Base-by-base conservation (phyloP, 2,113 vertebrate species). In the Nansenia antarctica region DNA sequence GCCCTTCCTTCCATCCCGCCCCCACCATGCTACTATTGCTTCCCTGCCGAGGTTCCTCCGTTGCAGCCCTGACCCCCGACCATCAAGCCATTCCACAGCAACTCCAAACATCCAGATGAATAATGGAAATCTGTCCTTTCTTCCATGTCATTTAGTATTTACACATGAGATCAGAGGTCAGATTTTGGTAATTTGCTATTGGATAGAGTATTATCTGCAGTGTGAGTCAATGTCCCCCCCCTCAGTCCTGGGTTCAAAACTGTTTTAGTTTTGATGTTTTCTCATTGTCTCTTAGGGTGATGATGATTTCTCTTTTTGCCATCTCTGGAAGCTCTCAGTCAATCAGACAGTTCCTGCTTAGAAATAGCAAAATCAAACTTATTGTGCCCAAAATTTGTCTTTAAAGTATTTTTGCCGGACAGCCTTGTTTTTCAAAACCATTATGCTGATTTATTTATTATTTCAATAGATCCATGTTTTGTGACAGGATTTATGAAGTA, bases 41-140 rank as follows among this genome's bases (percentile, higher is more conserved):
- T 26, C 24, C 63, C 54, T 70, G 69, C 73, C 76, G 73, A 70
- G 53, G 62, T 58, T 57, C 37, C 73, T 37, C 39, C 20, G 45
- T 62, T 42, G 9, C 8, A 39, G 15, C 59, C 24, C 62, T 47
- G 68, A 27, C 63, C 67, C 68, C 59, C 71, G 68, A 37, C 57
- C 62, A 14, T 61, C 34, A 26, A 15, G 32, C 57, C 49, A 29
- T 12, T 42, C 67, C 37, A 47, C 26, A 39, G 42, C 61, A 68
- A 62, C 35, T 58, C 65, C 29, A 53, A 59, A 59, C 53, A 60
- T 62, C 35, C 64, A 77, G 60, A 31, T 67, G 58, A 34, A 57
- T 37, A 64, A 66, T 58, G 60, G 57, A 26, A 30, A 14, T 24
- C 53, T 65, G 42, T 65, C 49, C 30, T 45, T 52, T 67, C 20